Conservation (phyloP, 2,797 vertebrate genomes). For the Hapalemur alaotrensis region DNA sequence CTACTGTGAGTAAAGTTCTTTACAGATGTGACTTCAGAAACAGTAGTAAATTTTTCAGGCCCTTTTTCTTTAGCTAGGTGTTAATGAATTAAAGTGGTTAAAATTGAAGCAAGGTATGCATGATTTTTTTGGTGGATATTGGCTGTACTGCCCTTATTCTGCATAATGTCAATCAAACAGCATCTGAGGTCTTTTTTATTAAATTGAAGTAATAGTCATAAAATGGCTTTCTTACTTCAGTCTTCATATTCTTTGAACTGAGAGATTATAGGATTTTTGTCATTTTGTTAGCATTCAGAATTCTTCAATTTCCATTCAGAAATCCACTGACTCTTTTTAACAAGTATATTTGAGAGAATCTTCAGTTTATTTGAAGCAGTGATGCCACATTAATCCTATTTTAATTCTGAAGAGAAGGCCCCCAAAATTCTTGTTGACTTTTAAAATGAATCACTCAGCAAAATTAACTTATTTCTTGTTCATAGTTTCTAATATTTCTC, state of each 20-base stretch:
- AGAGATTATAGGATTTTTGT: not conserved
- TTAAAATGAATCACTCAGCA: constrained; percentile 17
- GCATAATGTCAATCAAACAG: not conserved
- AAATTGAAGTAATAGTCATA: not conserved
- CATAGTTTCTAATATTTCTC: not conserved
- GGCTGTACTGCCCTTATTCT: not conserved
- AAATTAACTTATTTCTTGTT: constrained; percentile 5
- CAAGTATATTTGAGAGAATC: not conserved
- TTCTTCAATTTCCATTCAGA: not conserved
- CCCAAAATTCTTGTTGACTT: not conserved
- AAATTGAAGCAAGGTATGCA: not conserved
- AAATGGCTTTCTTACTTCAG: not conserved
- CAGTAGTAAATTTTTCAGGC: not conserved
- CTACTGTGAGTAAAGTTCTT: not conserved
- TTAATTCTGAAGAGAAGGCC: constrained; percentile 7
- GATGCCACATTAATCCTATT: constrained; percentile 7
- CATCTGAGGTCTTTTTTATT: not conserved
- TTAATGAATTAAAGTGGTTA: not conserved
- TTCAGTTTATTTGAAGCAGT: constrained; percentile 26
- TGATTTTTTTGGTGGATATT: not conserved
- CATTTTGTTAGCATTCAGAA: not conserved
- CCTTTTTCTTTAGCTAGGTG: not conserved
- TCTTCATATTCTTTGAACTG: constrained; percentile 4
- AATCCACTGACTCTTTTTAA: not conserved
- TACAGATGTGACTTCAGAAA: not conserved